Conservation (phyloP, 2,113 vertebrate genomes). For the Channa maculata region DNA sequence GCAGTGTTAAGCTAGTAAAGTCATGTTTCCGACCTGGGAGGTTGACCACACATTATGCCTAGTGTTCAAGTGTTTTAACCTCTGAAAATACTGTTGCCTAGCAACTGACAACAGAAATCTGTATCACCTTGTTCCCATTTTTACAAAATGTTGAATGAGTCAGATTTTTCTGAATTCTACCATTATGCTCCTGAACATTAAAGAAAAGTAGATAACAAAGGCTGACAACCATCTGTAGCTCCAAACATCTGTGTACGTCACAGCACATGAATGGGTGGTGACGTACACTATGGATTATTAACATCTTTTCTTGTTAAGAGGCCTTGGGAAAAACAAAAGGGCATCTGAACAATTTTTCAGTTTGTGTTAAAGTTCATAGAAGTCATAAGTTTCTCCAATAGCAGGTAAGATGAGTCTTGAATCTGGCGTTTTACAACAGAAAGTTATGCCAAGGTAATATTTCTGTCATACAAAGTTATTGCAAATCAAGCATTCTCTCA, state of each 20-base stretch:
- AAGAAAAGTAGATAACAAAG: neutral
- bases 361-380: neutral
- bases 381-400: neutral
- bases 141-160: neutral
- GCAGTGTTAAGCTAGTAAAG: neutral
- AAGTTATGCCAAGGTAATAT: neutral
- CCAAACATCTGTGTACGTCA: neutral
- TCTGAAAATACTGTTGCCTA: conserved; percentile 4
- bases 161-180: neutral
- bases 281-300: neutral
- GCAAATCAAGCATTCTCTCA: neutral
- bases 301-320: neutral
- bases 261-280: neutral
- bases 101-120: conserved; percentile 19
- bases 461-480: neutral
- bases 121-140: neutral
- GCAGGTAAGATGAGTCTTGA: neutral
- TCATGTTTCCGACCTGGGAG: neutral
- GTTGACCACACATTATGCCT: neutral
- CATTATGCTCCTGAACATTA: neutral
- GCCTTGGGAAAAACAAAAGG: neutral
- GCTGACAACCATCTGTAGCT: neutral
- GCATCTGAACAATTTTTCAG: neutral
- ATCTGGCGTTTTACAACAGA: neutral
- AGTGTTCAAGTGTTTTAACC: conserved; percentile 18